Evolutionary conservation across 2,113 vertebrate species (phyloP), one percentile per base, ranked within the genome.

Genomic region (Triplophysa siluroides): DNA sequence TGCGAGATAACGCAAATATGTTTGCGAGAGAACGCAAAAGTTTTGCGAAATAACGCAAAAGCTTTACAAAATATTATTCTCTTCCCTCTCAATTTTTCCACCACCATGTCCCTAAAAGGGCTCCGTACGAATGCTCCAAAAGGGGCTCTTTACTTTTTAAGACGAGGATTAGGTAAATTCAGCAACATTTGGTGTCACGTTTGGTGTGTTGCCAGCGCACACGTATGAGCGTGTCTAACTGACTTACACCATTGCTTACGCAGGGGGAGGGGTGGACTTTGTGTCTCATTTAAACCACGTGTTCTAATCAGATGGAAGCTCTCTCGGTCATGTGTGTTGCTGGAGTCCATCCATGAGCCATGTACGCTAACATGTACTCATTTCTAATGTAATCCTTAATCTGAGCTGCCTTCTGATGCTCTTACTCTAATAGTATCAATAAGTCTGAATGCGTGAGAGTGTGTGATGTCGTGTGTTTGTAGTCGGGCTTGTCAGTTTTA

Each of bases 341-440:
- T 38, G 24, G 2, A 50, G 82, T 70, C 83, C 72, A 65, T 65
- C 73, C 79, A 41, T 85, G 81, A 82, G 50, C 75, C 79, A 78
- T 75, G 81, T 76, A 79, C 24, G 73, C 81, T 77, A 21, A 54
- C 54, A 74, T 71, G 79, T 71, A 81, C 77, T 85, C 81, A 81
- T 86, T 83, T 81, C 79, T 70, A 78, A 67, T 76, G 77, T 85
- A 83, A 86, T 86, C 81, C 76, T 69, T 86, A 85, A 86, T 88
- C 81, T 73, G 58, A 13, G 18, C 47, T 58, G 62, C 65, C 63
- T 80, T 56, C 66, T 83, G 78, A 69, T 88, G 83, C 81, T 80
- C 75, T 81, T 76, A 78, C 82, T 81, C 33, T 82, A 69, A 84
- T 79, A 64, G 23, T 85, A 71, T 83, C 76, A 84, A 73, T 80